These are phyloP conservation scores for Eulithis prunata DNA, from an alignment of 2,888 invertebrate species.

Conservation along the genomic window DNA sequence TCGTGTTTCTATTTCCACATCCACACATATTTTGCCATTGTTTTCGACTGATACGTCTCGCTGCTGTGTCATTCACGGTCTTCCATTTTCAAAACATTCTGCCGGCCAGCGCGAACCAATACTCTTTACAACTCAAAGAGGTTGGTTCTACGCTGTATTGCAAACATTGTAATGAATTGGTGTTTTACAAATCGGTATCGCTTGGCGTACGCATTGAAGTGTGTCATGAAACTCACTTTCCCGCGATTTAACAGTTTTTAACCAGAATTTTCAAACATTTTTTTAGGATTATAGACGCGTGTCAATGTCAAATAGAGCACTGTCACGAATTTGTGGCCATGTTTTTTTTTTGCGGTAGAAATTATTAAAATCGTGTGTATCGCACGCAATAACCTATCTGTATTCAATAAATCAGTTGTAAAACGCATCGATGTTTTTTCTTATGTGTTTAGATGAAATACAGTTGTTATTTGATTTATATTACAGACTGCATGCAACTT, in stretches of 20 bases:
- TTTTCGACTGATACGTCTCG: too few relatives aligned
- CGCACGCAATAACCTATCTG: slow-evolving; percentile 43
- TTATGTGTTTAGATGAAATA: neutral
- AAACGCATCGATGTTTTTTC: slow-evolving; percentile 19
- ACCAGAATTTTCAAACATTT: slow-evolving; percentile 44
- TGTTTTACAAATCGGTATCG: neutral
- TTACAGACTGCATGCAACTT: too few relatives aligned
- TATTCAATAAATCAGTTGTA: slow-evolving; percentile 32
- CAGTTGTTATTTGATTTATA: too few relatives aligned
- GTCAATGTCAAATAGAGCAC: slow-evolving; percentile 42
- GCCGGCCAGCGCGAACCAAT: too few relatives aligned
- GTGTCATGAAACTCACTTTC: slow-evolving; percentile 47
- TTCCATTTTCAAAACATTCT: too few relatives aligned
- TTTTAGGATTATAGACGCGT: slow-evolving; percentile 39
- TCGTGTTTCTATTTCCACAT: too few relatives aligned
- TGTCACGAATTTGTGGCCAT: slow-evolving; percentile 36
- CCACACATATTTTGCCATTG: too few relatives aligned
- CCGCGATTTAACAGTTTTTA: slow-evolving; percentile 31
- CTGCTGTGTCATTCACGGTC: too few relatives aligned
- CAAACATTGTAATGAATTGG: too few relatives aligned
- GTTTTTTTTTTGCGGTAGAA: slow-evolving; percentile 29
- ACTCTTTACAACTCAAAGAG: too few relatives aligned
- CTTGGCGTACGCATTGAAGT: slow-evolving; percentile 38
- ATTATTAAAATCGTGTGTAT: slow-evolving; percentile 22
- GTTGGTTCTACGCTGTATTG: too few relatives aligned